These are phyloP conservation scores for Perca flavescens DNA, from an alignment of 2,113 vertebrate genomes.

Conservation along the genomic window DNA sequence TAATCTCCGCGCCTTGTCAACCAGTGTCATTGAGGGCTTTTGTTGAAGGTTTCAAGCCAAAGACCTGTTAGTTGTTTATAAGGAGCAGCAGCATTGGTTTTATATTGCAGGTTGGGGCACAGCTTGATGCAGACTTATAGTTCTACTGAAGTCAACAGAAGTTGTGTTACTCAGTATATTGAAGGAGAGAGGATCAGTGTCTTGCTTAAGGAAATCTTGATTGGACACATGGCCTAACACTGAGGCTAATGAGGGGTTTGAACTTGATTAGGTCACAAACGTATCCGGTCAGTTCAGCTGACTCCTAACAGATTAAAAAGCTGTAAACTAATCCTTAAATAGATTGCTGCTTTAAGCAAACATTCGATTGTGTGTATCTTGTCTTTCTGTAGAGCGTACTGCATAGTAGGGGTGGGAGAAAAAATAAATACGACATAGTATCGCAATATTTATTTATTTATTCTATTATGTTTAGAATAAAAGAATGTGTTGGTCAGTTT, in stretches of 20 bases:
- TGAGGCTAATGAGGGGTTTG: not conserved
- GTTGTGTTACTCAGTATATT: not conserved
- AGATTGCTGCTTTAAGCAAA: not conserved
- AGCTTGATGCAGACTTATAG: too few relatives aligned
- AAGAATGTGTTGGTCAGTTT: too few relatives aligned
- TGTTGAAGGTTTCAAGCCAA: not conserved
- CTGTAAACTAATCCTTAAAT: not conserved
- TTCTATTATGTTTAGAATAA: too few relatives aligned
- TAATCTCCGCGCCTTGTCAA: not conserved
- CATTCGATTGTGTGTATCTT: not conserved
- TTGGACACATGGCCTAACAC: not conserved
- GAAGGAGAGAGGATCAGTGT: not conserved
- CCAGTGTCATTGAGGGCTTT: not conserved
- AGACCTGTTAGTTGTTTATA: not conserved
- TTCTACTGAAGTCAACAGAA: not conserved
- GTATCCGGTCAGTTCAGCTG: not conserved
- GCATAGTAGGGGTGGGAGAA: not conserved
- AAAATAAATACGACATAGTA: too few relatives aligned
- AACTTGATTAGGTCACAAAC: not conserved
- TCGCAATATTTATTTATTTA: too few relatives aligned
- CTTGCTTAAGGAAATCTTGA: not conserved
- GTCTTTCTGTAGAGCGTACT: not conserved
- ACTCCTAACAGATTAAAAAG: constrained; percentile 1
- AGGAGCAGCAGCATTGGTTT: not conserved
- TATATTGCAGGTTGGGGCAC: not conserved